Conservation (phyloP, 2,888 invertebrate genomes). For the Romanomermis culicivorax region DNA sequence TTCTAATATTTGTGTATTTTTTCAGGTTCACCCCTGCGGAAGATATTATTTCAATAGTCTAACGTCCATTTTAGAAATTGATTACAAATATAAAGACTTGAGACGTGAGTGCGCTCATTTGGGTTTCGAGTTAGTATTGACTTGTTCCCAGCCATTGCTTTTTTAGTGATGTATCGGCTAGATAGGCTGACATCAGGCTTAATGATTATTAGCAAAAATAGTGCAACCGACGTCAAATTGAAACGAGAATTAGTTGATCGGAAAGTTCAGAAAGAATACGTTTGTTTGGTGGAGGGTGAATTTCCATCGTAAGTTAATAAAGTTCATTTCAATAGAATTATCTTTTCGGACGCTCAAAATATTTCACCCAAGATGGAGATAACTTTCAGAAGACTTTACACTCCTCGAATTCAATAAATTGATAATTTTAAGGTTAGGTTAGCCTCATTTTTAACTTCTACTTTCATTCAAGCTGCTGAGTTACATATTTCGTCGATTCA, state of each 20-base stretch:
- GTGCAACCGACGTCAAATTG: conserved; percentile 77
- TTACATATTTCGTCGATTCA: too few species aligned
- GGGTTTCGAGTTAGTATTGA: too few species aligned
- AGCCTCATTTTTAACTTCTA: too few species aligned
- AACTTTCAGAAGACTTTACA: too few species aligned
- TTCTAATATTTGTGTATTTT: too few species aligned
- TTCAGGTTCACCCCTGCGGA: conserved; percentile 86
- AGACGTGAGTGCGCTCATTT: too few species aligned
- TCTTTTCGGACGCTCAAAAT: too few species aligned
- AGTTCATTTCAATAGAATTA: too few species aligned
- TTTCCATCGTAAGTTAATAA: conserved; percentile 77
- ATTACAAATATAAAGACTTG: conserved; percentile 74
- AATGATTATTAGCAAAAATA: conserved; percentile 72
- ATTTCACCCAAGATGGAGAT: too few species aligned
- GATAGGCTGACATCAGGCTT: conserved; percentile 89
- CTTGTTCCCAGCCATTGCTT: too few species aligned
- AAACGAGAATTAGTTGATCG: conserved; percentile 78
- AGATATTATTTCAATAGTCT: conserved; percentile 91
- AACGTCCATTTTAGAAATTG: conserved; percentile 82
- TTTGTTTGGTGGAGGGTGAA: conserved; percentile 75
- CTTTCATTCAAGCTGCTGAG: neutral
- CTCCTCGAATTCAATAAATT: too few species aligned
- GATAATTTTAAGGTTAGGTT: too few species aligned
- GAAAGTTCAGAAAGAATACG: conserved; percentile 78
- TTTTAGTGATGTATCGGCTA: conserved; percentile 58